A percentile compares a stretch with the other conserved stretches of the same genome.
These are phyloP conservation scores for Drosophila setifemur DNA, from an alignment of 1,140 invertebrate species.

Conservation along the genomic window DNA sequence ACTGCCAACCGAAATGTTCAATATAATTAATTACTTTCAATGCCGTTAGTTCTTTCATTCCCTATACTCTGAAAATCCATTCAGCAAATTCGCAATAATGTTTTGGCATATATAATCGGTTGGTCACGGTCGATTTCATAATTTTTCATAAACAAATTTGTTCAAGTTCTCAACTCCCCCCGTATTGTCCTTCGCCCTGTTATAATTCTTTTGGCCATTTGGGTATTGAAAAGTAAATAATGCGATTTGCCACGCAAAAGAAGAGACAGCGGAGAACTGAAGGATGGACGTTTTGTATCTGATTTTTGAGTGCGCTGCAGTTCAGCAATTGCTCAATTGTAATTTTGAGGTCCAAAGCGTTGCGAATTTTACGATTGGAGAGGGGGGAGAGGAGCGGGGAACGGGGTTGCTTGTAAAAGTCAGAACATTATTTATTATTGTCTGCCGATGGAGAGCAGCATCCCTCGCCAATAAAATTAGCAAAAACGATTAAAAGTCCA, in stretches of 20 bases:
- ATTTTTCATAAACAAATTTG: conserved; percentile 71
- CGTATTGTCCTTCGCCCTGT: not conserved
- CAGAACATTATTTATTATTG: conserved; percentile 74
- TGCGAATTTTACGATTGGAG: conserved; percentile 57
- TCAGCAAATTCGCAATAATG: conserved; percentile 27
- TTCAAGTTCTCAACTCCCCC: conserved; percentile 32
- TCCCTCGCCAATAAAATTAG: conserved; percentile 41
- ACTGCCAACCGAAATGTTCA: not conserved
- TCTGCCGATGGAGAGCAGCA: conserved; percentile 33
- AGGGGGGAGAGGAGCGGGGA: too few relatives aligned
- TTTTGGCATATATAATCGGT: conserved; percentile 53
- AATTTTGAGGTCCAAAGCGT: conserved; percentile 69
- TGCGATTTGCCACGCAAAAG: conserved; percentile 64
- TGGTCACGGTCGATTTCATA: conserved; percentile 69
- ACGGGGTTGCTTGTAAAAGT: conserved; percentile 56
- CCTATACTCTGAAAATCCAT: not conserved
- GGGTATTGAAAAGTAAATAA: conserved; percentile 71
- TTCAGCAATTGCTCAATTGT: conserved; percentile 75
- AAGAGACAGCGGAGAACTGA: not conserved
- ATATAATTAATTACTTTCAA: conserved; percentile 61
- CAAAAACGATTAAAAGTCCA: conserved; percentile 51
- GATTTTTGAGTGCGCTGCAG: conserved; percentile 47
- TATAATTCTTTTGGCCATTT: conserved; percentile 37
- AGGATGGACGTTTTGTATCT: conserved; percentile 40
- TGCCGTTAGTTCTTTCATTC: conserved; percentile 7